These are phyloP conservation scores for Mythimna lalbum DNA, from an alignment of 2,888 invertebrate genomes.

Conservation along the genomic window DNA sequence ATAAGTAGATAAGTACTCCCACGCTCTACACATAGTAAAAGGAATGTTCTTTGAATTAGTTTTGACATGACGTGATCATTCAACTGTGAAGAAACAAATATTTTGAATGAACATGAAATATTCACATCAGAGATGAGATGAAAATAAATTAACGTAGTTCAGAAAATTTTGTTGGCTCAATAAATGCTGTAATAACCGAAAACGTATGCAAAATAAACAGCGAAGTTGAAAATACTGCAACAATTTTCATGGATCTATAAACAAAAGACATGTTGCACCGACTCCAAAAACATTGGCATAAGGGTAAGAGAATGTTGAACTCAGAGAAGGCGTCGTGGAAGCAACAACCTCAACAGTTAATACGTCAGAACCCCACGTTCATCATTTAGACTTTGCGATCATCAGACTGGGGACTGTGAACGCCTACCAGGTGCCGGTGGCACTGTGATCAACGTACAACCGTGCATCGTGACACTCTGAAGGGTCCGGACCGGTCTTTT, in stretches of 20 bases:
- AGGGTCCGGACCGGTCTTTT: too few relatives aligned
- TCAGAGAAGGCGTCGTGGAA: too few relatives aligned
- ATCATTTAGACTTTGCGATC: too few relatives aligned
- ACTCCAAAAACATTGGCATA: too few relatives aligned
- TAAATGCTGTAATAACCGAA: constrained; percentile 8
- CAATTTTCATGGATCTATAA: not conserved
- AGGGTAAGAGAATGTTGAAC: not conserved
- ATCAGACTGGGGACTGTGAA: too few relatives aligned
- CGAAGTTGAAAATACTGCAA: not conserved
- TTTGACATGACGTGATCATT: constrained; percentile 42
- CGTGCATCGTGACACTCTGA: too few relatives aligned
- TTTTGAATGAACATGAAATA: constrained; percentile 20
- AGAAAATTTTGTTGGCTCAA: not conserved
- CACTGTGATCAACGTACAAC: too few relatives aligned
- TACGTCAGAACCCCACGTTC: too few relatives aligned
- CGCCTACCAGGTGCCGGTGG: too few relatives aligned
- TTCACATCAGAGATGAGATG: constrained; percentile 10
- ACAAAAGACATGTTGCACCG: not conserved
- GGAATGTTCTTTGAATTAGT: constrained; percentile 29
- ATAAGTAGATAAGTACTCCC: constrained; percentile 33
- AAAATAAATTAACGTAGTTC: not conserved
- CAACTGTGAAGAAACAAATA: constrained; percentile 15
- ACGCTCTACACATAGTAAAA: constrained; percentile 30
- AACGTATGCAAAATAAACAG: not conserved
- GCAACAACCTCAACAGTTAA: too few relatives aligned